phyloP scores from a whole-genome alignment of 2,113 vertebrate species.

The Elephas maximus region DNA sequence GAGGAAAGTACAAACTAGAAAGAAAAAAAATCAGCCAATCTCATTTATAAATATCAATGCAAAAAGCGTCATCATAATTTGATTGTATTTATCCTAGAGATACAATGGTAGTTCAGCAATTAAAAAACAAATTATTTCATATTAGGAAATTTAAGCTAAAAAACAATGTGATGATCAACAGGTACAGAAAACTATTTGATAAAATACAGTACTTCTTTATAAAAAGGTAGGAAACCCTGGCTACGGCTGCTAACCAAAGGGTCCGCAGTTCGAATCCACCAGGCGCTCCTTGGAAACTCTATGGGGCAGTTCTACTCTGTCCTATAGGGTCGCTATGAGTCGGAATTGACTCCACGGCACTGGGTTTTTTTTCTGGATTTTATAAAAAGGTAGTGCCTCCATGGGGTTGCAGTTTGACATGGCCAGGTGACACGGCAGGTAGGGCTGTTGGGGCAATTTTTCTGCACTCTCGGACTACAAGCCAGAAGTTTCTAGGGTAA shows the following conservation, averaged over 20 bases:
- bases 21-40: neutral
- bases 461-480: neutral
- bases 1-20: neutral
- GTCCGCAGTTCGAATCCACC: too few relatives aligned
- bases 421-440: neutral
- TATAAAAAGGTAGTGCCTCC: neutral
- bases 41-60: neutral
- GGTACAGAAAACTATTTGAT: neutral
- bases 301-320: too few relatives aligned
- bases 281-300: too few relatives aligned
- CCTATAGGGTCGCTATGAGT: too few relatives aligned
- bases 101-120: neutral
- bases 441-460: neutral
- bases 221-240: neutral
- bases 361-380: neutral
- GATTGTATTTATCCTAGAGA: neutral
- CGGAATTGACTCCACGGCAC: too few relatives aligned
- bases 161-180: neutral
- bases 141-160: neutral
- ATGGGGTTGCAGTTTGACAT: neutral
- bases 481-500: neutral
- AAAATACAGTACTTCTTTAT: slow-evolving; percentile 1
- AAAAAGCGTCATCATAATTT: neutral
- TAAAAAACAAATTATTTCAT: neutral
- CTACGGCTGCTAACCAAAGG: too few relatives aligned